Base-by-base conservation (phyloP, 1,140 invertebrate genomes). In the Telenomus remus region DNA sequence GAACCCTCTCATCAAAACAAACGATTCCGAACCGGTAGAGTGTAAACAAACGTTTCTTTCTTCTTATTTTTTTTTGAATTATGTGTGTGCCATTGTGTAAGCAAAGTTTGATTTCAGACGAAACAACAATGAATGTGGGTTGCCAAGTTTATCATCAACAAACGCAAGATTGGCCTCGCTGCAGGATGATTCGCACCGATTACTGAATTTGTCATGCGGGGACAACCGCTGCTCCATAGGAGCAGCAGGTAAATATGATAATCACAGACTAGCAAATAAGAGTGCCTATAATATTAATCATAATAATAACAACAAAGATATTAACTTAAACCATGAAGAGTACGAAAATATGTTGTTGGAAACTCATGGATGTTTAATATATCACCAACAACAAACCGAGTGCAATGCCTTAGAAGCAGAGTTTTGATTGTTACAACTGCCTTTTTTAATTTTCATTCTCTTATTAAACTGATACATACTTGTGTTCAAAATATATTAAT, bases 261-360 rank as follows among this genome's bases (percentile, higher is more conserved):
- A 59, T 78, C n/a, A n/a, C n/a, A n/a, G n/a, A n/a, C 75, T 72
- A 60, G 46, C 78, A 70, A 64, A 48, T 81, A 69, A 77, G 56
- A 66, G 74, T 75, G 78, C 76, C 37, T 50, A 35, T 69, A 71
- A 55, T 65, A 63, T 47, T 57, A 35, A 66, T 60, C n/a, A n/a
- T n/a, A n/a, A n/a, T n/a, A n/a, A n/a, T n/a, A n/a, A n/a, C n/a
- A n/a, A n/a, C n/a, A n/a, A n/a, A n/a, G n/a, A n/a, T n/a, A n/a
- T n/a, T n/a, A n/a, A n/a, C n/a, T n/a, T n/a, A n/a, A 78, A 68
- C 39, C 34, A 37, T 60, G 63, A 70, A 34, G 83, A 85, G 53
- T 81, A 81, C 46, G 85, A 86, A 57, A 81, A 80, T 8, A 83
- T 85, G 83, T 79, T 86, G 66, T 80, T 87, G 63, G 74, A 85